Base-by-base conservation (phyloP, 35 echinoderm and acorn worm genomes). In the Ptychodera flava region DNA sequence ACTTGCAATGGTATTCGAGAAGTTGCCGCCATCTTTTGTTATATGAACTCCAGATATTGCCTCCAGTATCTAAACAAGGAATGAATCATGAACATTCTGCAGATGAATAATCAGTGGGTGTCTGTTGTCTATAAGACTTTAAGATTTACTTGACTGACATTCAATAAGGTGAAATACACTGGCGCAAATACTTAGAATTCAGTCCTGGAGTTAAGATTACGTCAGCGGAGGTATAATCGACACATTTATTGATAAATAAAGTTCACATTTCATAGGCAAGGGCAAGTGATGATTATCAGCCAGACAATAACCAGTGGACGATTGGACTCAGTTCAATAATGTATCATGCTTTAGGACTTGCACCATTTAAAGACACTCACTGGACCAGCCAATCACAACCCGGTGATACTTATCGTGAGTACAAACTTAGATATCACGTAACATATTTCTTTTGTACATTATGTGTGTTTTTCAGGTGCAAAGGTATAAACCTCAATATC, bases 261-360 rank as follows among this genome's bases (percentile, higher is more conserved):
- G 76, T 77, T 77, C 76, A 16, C 76, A 77, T 16, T 77, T 32
- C 33, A 78, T 29, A 86, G 85, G 85, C 85, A 1, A 34, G 85
- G 28, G 85, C 85, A 31, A 86, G 85, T 75, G 85, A 77, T 27
- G 85, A 86, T 28, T 86, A 86, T 77, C 85, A 86, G n/a, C 85
- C 85, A n/a, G 84, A 75, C 15, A 86, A 86, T 76, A 36, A 31
- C 33, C 85, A 86, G 76, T 86, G 85, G 85, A 77, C 77, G 16
- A 86, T 86, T 78, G 85, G 85, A n/a, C 30, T 86, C n/a, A 86
- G 53, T 33, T 86, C 85, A 15, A 86, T 86, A 16, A 86, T 86
- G 85, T 77, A 86, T 33, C 85, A 86, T 33, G 85, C 85, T 1
- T 78, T 86, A 29, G 64, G 85, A 15, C 77, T 86, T 30, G 53